Conservation (phyloP, 2,888 invertebrate species). For the Orthosia incerta region DNA sequence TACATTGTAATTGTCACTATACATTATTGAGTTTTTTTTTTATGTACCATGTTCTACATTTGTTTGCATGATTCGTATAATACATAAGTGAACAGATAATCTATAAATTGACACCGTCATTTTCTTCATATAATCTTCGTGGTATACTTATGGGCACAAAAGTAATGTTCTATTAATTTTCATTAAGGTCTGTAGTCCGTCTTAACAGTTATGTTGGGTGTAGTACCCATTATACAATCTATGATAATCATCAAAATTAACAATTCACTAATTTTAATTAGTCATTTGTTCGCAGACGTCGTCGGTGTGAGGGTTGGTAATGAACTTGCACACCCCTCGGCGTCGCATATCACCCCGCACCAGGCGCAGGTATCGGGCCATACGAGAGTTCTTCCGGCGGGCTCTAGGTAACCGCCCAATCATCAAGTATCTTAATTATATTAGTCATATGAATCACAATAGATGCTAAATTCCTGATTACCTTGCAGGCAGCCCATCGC, state of each 20-base stretch:
- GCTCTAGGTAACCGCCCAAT: constrained; percentile 76
- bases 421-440: neutral
- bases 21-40: no score
- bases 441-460: neutral
- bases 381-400: constrained; percentile 82
- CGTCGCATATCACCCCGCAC: constrained; percentile 87
- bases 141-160: no score
- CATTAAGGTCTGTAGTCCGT: no score
- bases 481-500: constrained; percentile 81
- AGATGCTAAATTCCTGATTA: constrained; percentile 8
- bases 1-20: no score
- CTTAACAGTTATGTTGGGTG: no score
- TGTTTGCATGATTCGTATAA: no score
- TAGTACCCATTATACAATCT: no score
- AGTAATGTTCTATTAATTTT: no score
- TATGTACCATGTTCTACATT: no score
- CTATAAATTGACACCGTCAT: no score
- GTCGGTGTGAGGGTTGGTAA: constrained; percentile 70
- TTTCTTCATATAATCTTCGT: no score
- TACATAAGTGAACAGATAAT: no score
- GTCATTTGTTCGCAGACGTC: constrained; percentile 53
- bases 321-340: constrained; percentile 84
- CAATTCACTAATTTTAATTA: neutral
- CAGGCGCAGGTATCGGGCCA: constrained; percentile 81
- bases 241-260: neutral